Percentiles rank a stretch among this genome's conserved stretches.
Evolutionary conservation across 2,888 invertebrate genomes (phyloP).

Genomic region (Caenorhabditis sp.): DNA sequence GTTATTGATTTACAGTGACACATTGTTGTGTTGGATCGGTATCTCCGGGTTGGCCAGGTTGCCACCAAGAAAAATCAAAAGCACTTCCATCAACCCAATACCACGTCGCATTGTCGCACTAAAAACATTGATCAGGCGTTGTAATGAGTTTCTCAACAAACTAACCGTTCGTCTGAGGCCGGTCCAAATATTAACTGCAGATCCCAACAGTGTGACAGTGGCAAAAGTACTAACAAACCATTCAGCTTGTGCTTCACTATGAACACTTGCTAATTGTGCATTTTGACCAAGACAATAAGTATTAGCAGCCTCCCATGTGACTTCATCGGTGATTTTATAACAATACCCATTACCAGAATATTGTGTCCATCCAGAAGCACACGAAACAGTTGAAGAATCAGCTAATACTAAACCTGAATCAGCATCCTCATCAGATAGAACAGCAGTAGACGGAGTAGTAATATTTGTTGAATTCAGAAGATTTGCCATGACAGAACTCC

Average conservation of each 20-base stretch:
- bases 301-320: conserved; percentile 16
- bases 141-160: not conserved
- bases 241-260: conserved; percentile 3
- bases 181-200: not conserved
- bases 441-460: too few species aligned
- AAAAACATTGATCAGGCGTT: not conserved
- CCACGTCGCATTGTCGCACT: conserved; percentile 4
- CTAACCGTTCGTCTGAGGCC: not conserved
- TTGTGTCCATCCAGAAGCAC: conserved; percentile 28
- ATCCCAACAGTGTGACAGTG: not conserved
- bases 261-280: not conserved
- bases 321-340: conserved; percentile 14
- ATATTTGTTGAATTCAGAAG: too few species aligned
- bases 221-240: not conserved
- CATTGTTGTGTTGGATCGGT: not conserved
- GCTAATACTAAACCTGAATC: not conserved
- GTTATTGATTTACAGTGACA: not conserved
- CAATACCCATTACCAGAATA: conserved; percentile 17
- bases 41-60: not conserved
- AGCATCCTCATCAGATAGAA: not conserved
- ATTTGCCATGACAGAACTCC: too few species aligned
- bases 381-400: not conserved
- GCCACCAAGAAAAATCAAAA: conserved; percentile 2
- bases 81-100: not conserved
- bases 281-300: not conserved